Percentiles rank a stretch among this genome's conserved stretches.
Evolutionary conservation across 2,888 invertebrate species (phyloP).

Genomic region (Lamellibrachia columna): DNA sequence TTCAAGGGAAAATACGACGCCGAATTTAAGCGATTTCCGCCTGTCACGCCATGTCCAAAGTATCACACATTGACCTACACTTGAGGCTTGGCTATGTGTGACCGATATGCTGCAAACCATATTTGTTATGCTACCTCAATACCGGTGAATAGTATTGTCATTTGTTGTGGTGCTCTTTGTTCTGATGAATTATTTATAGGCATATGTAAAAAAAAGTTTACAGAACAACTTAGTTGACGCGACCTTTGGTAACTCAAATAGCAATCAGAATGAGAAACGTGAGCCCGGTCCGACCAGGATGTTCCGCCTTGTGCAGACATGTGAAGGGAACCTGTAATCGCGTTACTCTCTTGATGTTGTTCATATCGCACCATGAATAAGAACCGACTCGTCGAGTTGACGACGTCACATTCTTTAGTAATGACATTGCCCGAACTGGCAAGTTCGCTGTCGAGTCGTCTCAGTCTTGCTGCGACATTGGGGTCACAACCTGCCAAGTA

Average conservation of each 20-base stretch:
- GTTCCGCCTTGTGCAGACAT: background rate
- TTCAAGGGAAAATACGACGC: background rate
- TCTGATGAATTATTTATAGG: background rate
- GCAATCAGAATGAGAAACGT: background rate
- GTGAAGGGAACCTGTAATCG: background rate
- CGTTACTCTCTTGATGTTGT: background rate
- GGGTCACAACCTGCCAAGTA: background rate
- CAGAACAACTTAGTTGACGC: background rate
- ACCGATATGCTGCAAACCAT: too few relatives aligned
- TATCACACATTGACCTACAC: too few relatives aligned
- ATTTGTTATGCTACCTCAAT: too few relatives aligned
- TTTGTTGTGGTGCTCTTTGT: background rate
- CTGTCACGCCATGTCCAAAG: too few relatives aligned
- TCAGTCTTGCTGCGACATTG: background rate
- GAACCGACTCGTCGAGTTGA: background rate
- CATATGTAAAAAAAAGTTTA: background rate
- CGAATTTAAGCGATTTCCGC: too few relatives aligned
- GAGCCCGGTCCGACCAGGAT: background rate
- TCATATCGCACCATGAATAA: background rate
- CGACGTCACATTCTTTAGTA: background rate
- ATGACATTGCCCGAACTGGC: too few relatives aligned
- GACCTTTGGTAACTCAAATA: background rate
- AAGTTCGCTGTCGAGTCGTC: background rate
- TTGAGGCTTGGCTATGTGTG: too few relatives aligned
- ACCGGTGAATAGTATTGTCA: background rate